Evolutionary conservation across 2,113 vertebrate species (phyloP), one percentile per base, ranked within the genome.

Genomic region (Macheiramphus alcinus): DNA sequence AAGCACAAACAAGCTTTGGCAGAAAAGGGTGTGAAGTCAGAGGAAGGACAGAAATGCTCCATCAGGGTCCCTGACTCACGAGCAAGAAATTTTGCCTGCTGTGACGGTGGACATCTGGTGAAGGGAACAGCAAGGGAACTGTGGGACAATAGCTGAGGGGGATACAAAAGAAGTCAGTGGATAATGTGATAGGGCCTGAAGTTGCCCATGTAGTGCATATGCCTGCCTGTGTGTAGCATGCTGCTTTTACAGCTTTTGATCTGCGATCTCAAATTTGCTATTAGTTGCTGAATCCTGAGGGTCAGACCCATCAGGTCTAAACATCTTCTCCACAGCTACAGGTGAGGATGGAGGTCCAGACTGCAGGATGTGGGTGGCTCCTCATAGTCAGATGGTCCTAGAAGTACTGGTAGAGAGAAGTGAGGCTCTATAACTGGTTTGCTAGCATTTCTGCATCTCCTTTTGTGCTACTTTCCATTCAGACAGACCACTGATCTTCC

Each of bases 131-230:
- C n/a, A 36, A 13, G 52, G 27, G 45, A 45, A 5, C 65, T 31
- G 13, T 8, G 29, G 68, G 32, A 23, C 23, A 13, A 6, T 1
- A 22, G 56, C 56, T 25, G 67, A 23, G 17, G 26, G 9, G 17
- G 27, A 5, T 4, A 10, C 29, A n/a, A 50, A 25, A 48, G 61
- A 63, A 26, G 20, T n/a, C 31, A 42, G 34, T 9, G 62, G 48
- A 22, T 12, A 34, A 4, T 0, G 10, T 22, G 48, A 4, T 5
- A n/a, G 16, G 34, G 52, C 7, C 36, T 48, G 25, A 9, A 34
- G 62, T 15, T 43, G 16, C 58, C 59, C 31, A 5, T 16, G 2
- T 1, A 29, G 26, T 14, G 4, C 7, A 1, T 13, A 0, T 0
- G 6, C 21, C 43, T 66, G 34, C 56, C 63, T 10, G 34, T 23